Conservation (phyloP, 2,797 vertebrate species). For the Rhinogobio ventralis region DNA sequence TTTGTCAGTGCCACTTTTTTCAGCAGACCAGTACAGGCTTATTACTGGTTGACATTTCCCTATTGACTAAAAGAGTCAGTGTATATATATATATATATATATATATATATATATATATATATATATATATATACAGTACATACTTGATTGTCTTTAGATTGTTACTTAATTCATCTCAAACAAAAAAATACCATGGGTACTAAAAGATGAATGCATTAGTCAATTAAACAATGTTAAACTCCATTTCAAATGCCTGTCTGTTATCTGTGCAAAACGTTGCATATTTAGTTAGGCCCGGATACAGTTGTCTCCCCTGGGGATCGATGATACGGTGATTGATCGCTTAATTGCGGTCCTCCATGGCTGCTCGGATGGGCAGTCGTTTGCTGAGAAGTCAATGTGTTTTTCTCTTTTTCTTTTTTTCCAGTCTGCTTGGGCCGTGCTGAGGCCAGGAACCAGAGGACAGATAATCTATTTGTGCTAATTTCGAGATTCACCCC, state of each 20-base stretch:
- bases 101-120: too few relatives aligned
- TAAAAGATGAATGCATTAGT: not conserved
- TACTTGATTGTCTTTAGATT: too few relatives aligned
- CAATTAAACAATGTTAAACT: not conserved
- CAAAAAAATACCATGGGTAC: not conserved
- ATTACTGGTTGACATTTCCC: not conserved
- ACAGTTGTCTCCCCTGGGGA: slow-evolving; percentile 73
- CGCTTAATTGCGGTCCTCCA: slow-evolving; percentile 71
- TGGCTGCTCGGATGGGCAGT: slow-evolving; percentile 68
- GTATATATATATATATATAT: not conserved
- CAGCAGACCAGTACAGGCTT: not conserved
- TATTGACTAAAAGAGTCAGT: not conserved
- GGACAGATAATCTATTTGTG: slow-evolving; percentile 85
- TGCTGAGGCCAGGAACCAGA: slow-evolving; percentile 68
- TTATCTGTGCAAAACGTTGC: slow-evolving; percentile 62
- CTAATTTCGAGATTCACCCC: slow-evolving; percentile 78
- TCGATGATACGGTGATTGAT: slow-evolving; percentile 80
- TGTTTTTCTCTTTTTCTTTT: slow-evolving; percentile 60
- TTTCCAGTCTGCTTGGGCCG: slow-evolving; percentile 68
- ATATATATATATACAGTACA: not conserved
- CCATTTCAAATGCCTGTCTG: slow-evolving; percentile 52
- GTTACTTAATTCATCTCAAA: not conserved
- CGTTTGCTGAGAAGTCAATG: slow-evolving; percentile 75
- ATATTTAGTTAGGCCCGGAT: slow-evolving; percentile 63
- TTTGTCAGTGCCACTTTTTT: not conserved